Conservation (phyloP, 2,888 invertebrate genomes). For the Odontomyia ornata region DNA sequence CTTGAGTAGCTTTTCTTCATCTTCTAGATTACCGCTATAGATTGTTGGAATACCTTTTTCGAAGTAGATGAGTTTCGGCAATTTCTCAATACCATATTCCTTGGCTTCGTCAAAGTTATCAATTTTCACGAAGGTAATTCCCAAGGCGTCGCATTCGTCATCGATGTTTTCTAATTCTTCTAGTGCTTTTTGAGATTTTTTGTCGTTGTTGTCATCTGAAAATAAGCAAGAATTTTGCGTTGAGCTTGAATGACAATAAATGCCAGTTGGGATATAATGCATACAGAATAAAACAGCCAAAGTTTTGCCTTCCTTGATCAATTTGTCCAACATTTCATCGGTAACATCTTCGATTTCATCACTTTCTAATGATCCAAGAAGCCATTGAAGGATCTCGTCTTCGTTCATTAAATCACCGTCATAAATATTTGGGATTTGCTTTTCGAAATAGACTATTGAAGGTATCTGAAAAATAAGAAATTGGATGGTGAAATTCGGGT, state of each 20-base stretch:
- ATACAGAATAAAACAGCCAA: slow-evolving; percentile 92
- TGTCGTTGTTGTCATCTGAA: slow-evolving; percentile 87
- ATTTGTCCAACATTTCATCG: slow-evolving; percentile 90
- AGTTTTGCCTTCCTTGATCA: slow-evolving; percentile 88
- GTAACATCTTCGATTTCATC: slow-evolving; percentile 96
- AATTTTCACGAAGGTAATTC: slow-evolving; percentile 91
- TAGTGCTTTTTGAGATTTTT: slow-evolving; percentile 83
- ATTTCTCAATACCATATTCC: slow-evolving; percentile 89
- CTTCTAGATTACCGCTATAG: slow-evolving; percentile 85
- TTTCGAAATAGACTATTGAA: slow-evolving; percentile 91
- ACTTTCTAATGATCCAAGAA: slow-evolving; percentile 85
- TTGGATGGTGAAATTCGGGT: not conserved
- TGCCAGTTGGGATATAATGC: not conserved
- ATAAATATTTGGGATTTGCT: slow-evolving; percentile 90
- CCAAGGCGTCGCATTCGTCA: slow-evolving; percentile 88
- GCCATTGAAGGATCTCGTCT: slow-evolving; percentile 88
- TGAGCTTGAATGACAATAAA: too few species aligned
- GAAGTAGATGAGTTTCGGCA: slow-evolving; percentile 85
- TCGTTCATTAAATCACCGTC: slow-evolving; percentile 91
- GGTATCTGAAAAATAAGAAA: slow-evolving; percentile 67
- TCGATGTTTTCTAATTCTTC: slow-evolving; percentile 93
- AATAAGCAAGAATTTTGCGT: not conserved
- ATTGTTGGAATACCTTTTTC: slow-evolving; percentile 79
- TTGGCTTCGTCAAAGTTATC: slow-evolving; percentile 89
- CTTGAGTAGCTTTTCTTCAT: slow-evolving; percentile 85